These are phyloP conservation scores for Salminus brasiliensis DNA, from an alignment of 2,113 vertebrate species.

Conservation along the genomic window DNA sequence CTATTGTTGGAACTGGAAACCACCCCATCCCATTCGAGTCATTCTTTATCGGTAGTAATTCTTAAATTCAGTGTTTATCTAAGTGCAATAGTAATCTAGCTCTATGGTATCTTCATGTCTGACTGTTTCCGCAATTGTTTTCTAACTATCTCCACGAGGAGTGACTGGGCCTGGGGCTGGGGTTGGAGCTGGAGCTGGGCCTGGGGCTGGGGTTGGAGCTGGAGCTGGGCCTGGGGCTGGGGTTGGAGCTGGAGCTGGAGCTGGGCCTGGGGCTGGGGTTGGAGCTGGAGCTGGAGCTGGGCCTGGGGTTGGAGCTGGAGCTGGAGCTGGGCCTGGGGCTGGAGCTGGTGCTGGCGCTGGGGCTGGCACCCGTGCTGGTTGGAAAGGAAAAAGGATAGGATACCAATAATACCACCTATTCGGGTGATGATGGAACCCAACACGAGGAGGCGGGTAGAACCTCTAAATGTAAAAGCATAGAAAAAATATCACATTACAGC, in stretches of 20 bases:
- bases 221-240: neutral
- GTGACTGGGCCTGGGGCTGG: neutral
- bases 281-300: too few species aligned
- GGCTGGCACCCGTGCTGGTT: conserved; percentile 26
- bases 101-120: neutral
- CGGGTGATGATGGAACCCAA: neutral
- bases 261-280: too few species aligned
- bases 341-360: neutral
- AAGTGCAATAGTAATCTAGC: neutral
- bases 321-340: neutral
- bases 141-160: conserved; percentile 61
- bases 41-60: neutral
- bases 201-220: neutral
- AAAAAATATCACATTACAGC: neutral
- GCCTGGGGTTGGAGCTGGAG: conserved; percentile 1
- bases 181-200: neutral
- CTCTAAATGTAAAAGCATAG: conserved; percentile 27
- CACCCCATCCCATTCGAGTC: neutral
- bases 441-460: neutral
- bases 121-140: neutral
- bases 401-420: neutral
- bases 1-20: neutral
- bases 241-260: neutral
- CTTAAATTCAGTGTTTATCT: neutral
- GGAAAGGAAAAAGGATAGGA: conserved; percentile 42